Evolutionary conservation across 2,113 vertebrate genomes (phyloP).

Genomic region (Oenanthe oenanthe): DNA sequence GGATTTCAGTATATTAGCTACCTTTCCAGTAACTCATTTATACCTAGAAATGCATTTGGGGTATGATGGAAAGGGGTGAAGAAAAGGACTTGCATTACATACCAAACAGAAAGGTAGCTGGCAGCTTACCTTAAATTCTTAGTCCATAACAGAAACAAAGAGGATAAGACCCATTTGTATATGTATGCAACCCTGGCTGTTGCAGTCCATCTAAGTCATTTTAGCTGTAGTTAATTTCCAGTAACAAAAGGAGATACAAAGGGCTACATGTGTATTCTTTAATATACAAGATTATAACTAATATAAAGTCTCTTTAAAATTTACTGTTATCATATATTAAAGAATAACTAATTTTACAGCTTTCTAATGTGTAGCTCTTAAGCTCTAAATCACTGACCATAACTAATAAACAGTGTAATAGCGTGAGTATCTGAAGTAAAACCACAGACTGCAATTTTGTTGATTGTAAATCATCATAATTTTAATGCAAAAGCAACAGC

Average conservation of each 20-base stretch:
- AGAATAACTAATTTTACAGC: slow-evolving; percentile 78
- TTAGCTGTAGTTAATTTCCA: slow-evolving; percentile 55
- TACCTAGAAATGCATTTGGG: neutral
- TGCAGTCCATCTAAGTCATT: neutral
- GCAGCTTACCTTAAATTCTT: neutral
- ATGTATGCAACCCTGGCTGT: neutral
- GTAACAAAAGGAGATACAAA: slow-evolving; percentile 59
- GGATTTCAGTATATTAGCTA: neutral
- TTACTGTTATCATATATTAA: slow-evolving; percentile 76
- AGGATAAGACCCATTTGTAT: neutral
- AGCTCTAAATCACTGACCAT: slow-evolving; percentile 79
- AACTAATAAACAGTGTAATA: slow-evolving; percentile 77
- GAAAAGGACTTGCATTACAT: neutral
- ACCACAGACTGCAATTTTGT: slow-evolving; percentile 66
- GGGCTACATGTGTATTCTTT: slow-evolving; percentile 50
- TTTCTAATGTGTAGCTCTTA: slow-evolving; percentile 69
- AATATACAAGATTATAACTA: slow-evolving; percentile 71
- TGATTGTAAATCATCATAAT: slow-evolving; percentile 77
- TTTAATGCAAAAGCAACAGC: slow-evolving; percentile 79
- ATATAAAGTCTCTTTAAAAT: slow-evolving; percentile 67
- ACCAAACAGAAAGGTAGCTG: neutral
- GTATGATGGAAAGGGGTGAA: neutral
- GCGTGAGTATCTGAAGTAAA: slow-evolving; percentile 67
- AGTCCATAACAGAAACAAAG: neutral
- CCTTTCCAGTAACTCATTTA: neutral